Percentiles rank a stretch among this genome's conserved stretches.
These are phyloP conservation scores for Aphodius sticticus DNA, from an alignment of 2,888 invertebrate genomes.

Conservation along the genomic window DNA sequence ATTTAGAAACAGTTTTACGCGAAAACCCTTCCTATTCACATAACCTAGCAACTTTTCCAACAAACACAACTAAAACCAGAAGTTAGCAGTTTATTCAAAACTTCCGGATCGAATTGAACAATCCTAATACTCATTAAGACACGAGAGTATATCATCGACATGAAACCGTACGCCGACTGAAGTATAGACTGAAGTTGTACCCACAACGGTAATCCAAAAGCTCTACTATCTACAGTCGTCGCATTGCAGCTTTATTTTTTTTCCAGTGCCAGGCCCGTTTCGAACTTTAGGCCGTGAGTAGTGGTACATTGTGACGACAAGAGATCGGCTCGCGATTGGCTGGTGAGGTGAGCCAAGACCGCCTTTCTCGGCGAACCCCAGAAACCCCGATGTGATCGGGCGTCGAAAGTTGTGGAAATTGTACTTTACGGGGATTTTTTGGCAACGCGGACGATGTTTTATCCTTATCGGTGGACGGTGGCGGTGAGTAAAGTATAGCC, in stretches of 20 bases:
- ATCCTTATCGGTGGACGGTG: too few relatives aligned
- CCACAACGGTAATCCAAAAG: slow-evolving; percentile 46
- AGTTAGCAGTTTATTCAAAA: background rate
- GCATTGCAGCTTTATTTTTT: slow-evolving; percentile 53
- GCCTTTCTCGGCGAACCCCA: background rate
- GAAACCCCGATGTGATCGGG: slow-evolving; percentile 8
- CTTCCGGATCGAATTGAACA: background rate
- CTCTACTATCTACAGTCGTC: slow-evolving; percentile 45
- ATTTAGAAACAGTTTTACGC: too few relatives aligned
- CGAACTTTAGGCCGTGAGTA: slow-evolving; percentile 9
- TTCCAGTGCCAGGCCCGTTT: slow-evolving; percentile 36
- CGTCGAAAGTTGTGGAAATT: slow-evolving; percentile 5
- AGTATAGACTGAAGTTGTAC: slow-evolving; percentile 24
- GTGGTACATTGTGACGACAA: background rate
- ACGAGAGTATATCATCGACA: slow-evolving; percentile 28
- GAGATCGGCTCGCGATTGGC: background rate
- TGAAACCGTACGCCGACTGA: slow-evolving; percentile 44
- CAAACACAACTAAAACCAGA: background rate
- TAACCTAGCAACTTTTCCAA: background rate
- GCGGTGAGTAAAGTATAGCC: background rate
- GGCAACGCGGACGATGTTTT: background rate
- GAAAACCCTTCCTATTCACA: background rate
- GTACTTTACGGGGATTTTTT: slow-evolving; percentile 12
- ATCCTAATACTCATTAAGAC: slow-evolving; percentile 12
- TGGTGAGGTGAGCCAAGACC: background rate